A percentile compares a stretch with the other conserved stretches of the same genome.
phyloP scores from a whole-genome alignment of 1,140 invertebrate genomes.

The Trachymyrmex septentrionalis region DNA sequence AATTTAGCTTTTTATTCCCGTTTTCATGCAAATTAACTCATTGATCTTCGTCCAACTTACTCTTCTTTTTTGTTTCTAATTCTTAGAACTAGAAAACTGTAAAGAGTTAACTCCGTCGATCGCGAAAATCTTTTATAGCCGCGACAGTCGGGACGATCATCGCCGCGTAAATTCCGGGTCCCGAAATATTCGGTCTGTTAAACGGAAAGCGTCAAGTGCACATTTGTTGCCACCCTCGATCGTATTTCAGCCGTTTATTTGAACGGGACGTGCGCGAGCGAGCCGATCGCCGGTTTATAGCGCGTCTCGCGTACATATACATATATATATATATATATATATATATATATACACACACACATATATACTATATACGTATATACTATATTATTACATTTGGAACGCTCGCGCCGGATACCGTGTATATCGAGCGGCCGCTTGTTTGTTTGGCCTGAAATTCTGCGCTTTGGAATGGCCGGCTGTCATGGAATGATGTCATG shows the following conservation, averaged over 20 bases:
- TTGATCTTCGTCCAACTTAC: no score
- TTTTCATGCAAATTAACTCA: no score
- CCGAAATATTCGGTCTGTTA: conserved; percentile 30
- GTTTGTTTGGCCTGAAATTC: conserved; percentile 85
- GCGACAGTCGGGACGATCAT: conserved; percentile 2
- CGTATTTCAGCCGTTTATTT: conserved; percentile 78
- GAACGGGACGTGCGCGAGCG: conserved; percentile 71
- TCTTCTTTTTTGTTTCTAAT: no score
- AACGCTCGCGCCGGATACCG: conserved; percentile 66
- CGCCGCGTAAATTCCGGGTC: background rate
- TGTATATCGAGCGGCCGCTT: conserved; percentile 73
- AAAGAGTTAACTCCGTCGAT: background rate
- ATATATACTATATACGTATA: background rate
- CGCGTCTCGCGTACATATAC: no score
- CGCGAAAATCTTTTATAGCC: background rate
- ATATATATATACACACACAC: background rate
- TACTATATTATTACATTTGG: conserved; percentile 77
- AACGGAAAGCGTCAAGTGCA: background rate
- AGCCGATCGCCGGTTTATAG: conserved; percentile 75
- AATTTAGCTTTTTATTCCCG: background rate
- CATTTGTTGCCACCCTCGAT: conserved; percentile 59
- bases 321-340: background rate
- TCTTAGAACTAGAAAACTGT: no score
- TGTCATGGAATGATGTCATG: conserved; percentile 87
- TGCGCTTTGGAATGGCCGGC: conserved; percentile 82